Conservation (phyloP, 2,888 invertebrate species). For the Drosophila putrida region DNA sequence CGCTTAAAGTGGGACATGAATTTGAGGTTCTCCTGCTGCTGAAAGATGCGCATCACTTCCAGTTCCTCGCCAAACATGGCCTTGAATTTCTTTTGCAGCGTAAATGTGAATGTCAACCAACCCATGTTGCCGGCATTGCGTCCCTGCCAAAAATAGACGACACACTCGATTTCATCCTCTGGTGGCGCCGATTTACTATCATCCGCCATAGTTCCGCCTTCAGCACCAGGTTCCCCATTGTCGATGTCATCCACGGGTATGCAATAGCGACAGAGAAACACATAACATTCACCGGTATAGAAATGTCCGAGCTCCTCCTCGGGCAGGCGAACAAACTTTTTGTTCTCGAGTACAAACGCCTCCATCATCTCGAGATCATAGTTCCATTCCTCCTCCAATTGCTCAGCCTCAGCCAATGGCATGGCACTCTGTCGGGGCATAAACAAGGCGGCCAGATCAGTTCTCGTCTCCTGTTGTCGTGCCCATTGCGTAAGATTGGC, state of each 20-base stretch:
- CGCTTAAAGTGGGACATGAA: slow-evolving; percentile 99
- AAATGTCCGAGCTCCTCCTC: slow-evolving; percentile 97
- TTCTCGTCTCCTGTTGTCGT: slow-evolving; percentile 94
- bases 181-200: slow-evolving; percentile 53
- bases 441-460: slow-evolving; percentile 97
- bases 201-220: background rate
- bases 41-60: slow-evolving; percentile 98
- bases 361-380: slow-evolving; percentile 99
- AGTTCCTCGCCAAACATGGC: slow-evolving; percentile 94
- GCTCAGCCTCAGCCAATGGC: slow-evolving; percentile 93
- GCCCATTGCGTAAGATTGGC: slow-evolving; percentile 98
- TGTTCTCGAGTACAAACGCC: slow-evolving; percentile 97
- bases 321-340: slow-evolving; percentile 98
- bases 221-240: slow-evolving; percentile 1
- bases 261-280: slow-evolving; percentile 98
- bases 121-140: slow-evolving; percentile 99
- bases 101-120: slow-evolving; percentile 99
- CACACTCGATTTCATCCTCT: slow-evolving; percentile 91
- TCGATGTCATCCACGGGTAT: slow-evolving; percentile 87
- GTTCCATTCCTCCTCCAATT: slow-evolving; percentile 98
- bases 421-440: slow-evolving; percentile 97
- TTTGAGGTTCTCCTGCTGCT: slow-evolving; percentile 99
- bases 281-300: slow-evolving; percentile 98
- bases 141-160: slow-evolving; percentile 99
- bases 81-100: slow-evolving; percentile 96